These are phyloP conservation scores for Zaprionus gabonicus DNA, from an alignment of 1,140 invertebrate species.

Conservation along the genomic window DNA sequence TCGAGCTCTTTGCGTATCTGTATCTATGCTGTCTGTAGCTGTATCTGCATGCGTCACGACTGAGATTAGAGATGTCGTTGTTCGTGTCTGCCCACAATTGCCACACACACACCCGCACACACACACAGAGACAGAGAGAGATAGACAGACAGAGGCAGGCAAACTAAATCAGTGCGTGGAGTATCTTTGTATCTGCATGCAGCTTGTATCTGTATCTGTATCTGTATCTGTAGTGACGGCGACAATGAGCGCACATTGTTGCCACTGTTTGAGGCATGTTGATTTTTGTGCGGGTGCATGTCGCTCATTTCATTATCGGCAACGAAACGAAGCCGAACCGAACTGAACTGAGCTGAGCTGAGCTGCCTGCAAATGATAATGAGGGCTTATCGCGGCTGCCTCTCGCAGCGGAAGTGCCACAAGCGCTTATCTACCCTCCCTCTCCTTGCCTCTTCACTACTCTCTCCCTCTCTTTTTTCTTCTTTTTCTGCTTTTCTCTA, in stretches of 20 bases:
- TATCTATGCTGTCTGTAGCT: conserved; percentile 18
- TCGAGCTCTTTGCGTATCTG: conserved; percentile 31
- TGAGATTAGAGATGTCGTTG: conserved; percentile 68
- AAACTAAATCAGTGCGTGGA: conserved; percentile 77
- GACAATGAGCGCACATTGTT: conserved; percentile 77
- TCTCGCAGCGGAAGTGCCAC: conserved; percentile 33
- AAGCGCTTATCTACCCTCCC: conserved; percentile 16
- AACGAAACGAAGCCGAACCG: not conserved
- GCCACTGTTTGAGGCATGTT: conserved; percentile 30
- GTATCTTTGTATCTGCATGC: conserved; percentile 55
- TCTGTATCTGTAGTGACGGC: conserved; percentile 19
- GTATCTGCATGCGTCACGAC: conserved; percentile 57
- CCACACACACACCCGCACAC: conserved; percentile 17
- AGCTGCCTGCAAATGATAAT: conserved; percentile 69
- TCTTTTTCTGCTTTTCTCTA: not conserved
- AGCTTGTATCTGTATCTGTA: conserved; percentile 15
- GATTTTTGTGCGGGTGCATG: conserved; percentile 74
- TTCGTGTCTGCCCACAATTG: conserved; percentile 74
- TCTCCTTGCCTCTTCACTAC: not conserved
- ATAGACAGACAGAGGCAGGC: not conserved
- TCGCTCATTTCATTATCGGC: conserved; percentile 74
- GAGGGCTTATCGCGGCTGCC: conserved; percentile 66
- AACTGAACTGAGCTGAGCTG: not conserved
- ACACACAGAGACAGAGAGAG: not conserved
- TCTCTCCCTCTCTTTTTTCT: not conserved